Percentiles rank a stretch among this genome's conserved stretches.
Evolutionary conservation across 2,888 invertebrate genomes (phyloP).

Genomic region (Ectobius pallidus): DNA sequence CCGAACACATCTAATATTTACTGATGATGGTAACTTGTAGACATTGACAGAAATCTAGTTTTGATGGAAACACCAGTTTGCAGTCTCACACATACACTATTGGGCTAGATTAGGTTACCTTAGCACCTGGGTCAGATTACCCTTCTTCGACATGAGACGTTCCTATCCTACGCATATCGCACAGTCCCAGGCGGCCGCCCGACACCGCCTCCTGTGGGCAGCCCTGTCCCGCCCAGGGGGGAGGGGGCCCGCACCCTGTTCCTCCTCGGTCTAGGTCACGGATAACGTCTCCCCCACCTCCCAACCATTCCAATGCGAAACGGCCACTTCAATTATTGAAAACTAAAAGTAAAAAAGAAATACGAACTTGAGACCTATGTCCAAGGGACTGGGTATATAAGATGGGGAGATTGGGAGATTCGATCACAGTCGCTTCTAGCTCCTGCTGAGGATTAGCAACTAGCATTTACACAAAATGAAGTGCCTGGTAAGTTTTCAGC

Average conservation of each 20-base stretch:
- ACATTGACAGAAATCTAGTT: too few relatives aligned
- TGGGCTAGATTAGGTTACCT: not conserved
- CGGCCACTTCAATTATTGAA: constrained; percentile 21
- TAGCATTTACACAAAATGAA: constrained; percentile 13
- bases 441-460: constrained; percentile 3
- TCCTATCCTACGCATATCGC: not conserved
- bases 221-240: not conserved
- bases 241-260: constrained; percentile 6
- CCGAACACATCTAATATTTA: too few relatives aligned
- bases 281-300: constrained; percentile 19
- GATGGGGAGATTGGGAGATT: not conserved
- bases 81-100: too few relatives aligned
- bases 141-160: not conserved
- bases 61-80: too few relatives aligned
- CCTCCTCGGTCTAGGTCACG: constrained; percentile 27
- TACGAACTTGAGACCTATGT: not conserved
- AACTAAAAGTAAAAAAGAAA: not conserved
- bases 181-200: too few relatives aligned
- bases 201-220: not conserved
- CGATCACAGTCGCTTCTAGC: constrained; percentile 22
- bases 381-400: constrained; percentile 19
- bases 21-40: too few relatives aligned
- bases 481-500: constrained; percentile 18
- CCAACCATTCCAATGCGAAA: not conserved
- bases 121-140: not conserved